Percentiles rank a stretch among this genome's conserved stretches.
Conservation (phyloP, 2,113 vertebrate species). For the Peromyscus californicus region DNA sequence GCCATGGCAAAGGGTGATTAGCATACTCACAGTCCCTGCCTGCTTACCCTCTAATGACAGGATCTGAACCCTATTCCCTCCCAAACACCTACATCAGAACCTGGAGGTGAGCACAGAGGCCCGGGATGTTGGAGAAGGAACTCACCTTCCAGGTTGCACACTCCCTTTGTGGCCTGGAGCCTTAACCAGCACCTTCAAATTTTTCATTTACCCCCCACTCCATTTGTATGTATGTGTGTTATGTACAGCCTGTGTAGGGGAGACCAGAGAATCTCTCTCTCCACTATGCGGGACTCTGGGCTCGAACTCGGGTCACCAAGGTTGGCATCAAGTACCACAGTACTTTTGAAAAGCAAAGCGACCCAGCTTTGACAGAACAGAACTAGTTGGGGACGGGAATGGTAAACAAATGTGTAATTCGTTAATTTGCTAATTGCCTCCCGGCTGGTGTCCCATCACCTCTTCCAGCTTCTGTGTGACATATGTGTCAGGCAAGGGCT, state of each 20-base stretch:
- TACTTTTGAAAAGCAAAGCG: constrained; percentile 40
- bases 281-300: not conserved
- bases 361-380: not conserved
- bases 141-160: not conserved
- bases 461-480: constrained; percentile 51
- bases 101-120: not conserved
- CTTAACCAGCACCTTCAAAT: not conserved
- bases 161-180: not conserved
- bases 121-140: not conserved
- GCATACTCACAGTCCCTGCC: accelerated
- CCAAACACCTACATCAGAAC: not conserved
- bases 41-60: not conserved
- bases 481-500: constrained; percentile 22
- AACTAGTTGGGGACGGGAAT: constrained; percentile 45
- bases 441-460: constrained; percentile 72
- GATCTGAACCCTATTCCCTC: not conserved
- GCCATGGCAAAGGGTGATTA: not conserved
- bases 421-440: constrained; percentile 74
- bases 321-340: not conserved
- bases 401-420: constrained; percentile 75
- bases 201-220: not conserved
- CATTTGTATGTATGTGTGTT: not conserved
- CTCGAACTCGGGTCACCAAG: not conserved
- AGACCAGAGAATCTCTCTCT: not conserved
- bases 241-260: not conserved